A percentile compares a stretch with the other conserved stretches of the same genome.
Conservation (phyloP, 2,113 vertebrate genomes). For the Notarius lentiginosus region DNA sequence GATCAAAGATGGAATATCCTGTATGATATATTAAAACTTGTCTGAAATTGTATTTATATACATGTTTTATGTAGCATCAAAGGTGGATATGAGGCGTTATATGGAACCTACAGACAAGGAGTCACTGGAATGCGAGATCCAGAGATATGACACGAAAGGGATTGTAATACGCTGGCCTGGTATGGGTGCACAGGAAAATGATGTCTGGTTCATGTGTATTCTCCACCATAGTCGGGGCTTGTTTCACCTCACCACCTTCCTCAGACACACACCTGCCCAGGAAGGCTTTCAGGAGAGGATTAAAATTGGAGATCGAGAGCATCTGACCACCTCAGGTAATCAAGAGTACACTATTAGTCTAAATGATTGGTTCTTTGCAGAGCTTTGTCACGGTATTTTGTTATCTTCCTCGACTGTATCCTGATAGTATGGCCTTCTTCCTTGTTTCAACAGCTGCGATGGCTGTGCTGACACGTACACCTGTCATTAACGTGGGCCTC, state of each 20-base stretch:
- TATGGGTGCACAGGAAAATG: conserved; percentile 45
- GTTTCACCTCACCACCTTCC: conserved; percentile 62
- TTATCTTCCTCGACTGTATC: neutral
- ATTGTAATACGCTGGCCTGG: conserved; percentile 69
- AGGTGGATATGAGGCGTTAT: conserved; percentile 63
- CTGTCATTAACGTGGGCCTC: conserved; percentile 59
- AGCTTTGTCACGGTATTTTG: neutral
- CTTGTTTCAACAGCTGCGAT: conserved; percentile 61
- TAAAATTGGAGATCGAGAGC: conserved; percentile 60
- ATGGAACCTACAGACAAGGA: conserved; percentile 50
- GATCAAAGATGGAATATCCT: neutral
- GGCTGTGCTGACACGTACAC: conserved; percentile 62
- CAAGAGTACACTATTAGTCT: neutral
- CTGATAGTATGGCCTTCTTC: too few species aligned
- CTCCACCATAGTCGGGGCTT: conserved; percentile 60
- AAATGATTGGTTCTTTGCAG: neutral
- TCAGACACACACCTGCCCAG: conserved; percentile 63
- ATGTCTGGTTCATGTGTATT: conserved; percentile 69
- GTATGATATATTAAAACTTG: neutral
- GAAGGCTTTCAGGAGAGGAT: conserved; percentile 49
- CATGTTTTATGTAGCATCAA: conserved; percentile 56
- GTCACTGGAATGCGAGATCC: conserved; percentile 68
- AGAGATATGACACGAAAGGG: conserved; percentile 63
- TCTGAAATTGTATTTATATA: neutral
- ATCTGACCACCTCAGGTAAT: conserved; percentile 65